These are phyloP conservation scores for Hippoglossus stenolepis DNA, from an alignment of 2,113 vertebrate genomes.

Conservation along the genomic window DNA sequence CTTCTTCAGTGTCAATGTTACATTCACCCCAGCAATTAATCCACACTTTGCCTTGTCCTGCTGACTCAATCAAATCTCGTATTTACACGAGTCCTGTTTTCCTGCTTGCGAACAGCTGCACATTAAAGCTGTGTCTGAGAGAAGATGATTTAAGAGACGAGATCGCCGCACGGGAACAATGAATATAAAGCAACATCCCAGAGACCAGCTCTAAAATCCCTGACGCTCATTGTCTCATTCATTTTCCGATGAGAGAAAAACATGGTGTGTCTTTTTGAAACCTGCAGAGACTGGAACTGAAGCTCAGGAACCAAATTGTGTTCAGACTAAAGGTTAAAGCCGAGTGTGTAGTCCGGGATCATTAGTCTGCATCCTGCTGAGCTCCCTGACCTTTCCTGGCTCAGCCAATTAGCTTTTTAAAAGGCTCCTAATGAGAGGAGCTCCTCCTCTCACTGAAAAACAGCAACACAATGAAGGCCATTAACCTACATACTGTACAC, in stretches of 20 bases:
- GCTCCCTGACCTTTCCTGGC: slow-evolving; percentile 35
- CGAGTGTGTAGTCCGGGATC: slow-evolving; percentile 9
- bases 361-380: slow-evolving; percentile 26
- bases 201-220: neutral
- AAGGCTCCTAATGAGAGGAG: slow-evolving; percentile 18
- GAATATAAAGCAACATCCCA: too few relatives aligned
- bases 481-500: slow-evolving; percentile 17
- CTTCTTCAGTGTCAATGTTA: neutral
- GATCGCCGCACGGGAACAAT: too few relatives aligned
- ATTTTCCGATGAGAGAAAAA: neutral
- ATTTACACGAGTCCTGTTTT: neutral
- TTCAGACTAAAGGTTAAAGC: neutral
- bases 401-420: slow-evolving; percentile 41
- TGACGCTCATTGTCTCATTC: neutral
- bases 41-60: neutral
- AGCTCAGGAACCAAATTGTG: neutral
- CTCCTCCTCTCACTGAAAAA: slow-evolving; percentile 2
- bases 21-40: slow-evolving; percentile 3
- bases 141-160: too few relatives aligned
- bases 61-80: neutral
- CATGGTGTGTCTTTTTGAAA: neutral
- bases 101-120: neutral
- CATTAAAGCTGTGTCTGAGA: too few relatives aligned
- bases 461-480: slow-evolving; percentile 7
- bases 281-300: neutral